Conservation (phyloP, 1,140 invertebrate genomes). For the Mamestra configurata region DNA sequence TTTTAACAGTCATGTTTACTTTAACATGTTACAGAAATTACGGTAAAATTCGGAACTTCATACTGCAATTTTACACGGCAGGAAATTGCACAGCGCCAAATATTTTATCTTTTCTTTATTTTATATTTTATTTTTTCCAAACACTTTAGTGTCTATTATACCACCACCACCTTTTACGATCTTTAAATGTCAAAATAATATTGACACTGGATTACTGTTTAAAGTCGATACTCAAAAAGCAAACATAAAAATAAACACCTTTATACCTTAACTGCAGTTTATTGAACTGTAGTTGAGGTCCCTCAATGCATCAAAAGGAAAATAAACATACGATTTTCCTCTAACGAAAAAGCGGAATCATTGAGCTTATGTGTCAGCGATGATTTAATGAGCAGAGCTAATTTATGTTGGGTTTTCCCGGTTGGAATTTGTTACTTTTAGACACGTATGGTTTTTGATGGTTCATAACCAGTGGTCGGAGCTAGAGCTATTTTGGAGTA, state of each 20-base stretch:
- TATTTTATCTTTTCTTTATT: too few relatives aligned
- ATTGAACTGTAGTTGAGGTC: too few relatives aligned
- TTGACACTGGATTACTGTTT: too few relatives aligned
- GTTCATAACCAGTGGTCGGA: not conserved
- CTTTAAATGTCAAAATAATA: too few relatives aligned
- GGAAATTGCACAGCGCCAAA: not conserved
- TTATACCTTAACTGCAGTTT: not conserved
- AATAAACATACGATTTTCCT: not conserved
- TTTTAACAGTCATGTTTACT: too few relatives aligned
- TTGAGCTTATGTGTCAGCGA: constrained; percentile 3
- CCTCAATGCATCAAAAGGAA: not conserved
- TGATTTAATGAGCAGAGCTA: constrained; percentile 18
- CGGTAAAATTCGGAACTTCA: too few relatives aligned
- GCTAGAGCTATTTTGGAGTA: too few relatives aligned
- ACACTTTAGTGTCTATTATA: too few relatives aligned
- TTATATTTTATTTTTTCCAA: too few relatives aligned
- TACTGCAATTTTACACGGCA: not conserved
- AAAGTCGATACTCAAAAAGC: too few relatives aligned
- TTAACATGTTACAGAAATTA: not conserved
- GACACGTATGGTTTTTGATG: constrained; percentile 23
- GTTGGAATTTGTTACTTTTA: not conserved
- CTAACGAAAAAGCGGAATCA: constrained; percentile 15
- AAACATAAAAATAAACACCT: too few relatives aligned
- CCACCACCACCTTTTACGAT: too few relatives aligned
- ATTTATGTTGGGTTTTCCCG: constrained; percentile 42